Conservation (phyloP, 2,113 vertebrate genomes). For the Phrynocephalus versicolor region DNA sequence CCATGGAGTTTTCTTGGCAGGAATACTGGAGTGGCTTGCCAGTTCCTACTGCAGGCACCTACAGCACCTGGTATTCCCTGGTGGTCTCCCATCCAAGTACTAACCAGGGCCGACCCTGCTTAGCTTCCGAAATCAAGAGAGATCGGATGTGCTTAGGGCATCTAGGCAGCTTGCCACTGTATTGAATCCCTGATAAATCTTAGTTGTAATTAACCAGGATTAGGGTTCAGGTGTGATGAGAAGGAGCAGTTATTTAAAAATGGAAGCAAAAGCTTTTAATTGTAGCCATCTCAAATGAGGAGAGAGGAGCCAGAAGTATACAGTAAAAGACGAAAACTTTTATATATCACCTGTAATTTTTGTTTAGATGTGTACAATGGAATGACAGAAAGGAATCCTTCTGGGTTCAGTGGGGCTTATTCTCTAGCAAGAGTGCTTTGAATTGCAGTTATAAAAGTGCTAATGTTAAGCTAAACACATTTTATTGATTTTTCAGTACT, state of each 20-base stretch:
- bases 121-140: no score
- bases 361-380: background rate
- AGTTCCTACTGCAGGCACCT: no score
- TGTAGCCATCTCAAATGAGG: background rate
- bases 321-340: no score
- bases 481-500: background rate
- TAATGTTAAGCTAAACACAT: background rate
- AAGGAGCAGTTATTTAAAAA: background rate
- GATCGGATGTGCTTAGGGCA: no score
- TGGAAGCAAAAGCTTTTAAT: background rate
- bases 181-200: no score
- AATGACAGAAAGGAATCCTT: background rate
- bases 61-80: no score
- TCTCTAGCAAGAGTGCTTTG: background rate
- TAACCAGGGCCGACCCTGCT: no score
- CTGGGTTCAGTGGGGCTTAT: background rate
- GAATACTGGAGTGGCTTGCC: no score
- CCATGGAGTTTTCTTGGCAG: no score
- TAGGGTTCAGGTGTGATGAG: background rate
- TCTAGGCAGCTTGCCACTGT: no score
- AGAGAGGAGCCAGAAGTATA: background rate
- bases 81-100: no score
- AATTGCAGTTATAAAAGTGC: background rate
- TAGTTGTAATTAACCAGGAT: background rate
- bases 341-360: background rate